Evolutionary conservation across 2,113 vertebrate species (phyloP), one percentile per base, ranked within the genome.

Genomic region (Clarias gariepinus): DNA sequence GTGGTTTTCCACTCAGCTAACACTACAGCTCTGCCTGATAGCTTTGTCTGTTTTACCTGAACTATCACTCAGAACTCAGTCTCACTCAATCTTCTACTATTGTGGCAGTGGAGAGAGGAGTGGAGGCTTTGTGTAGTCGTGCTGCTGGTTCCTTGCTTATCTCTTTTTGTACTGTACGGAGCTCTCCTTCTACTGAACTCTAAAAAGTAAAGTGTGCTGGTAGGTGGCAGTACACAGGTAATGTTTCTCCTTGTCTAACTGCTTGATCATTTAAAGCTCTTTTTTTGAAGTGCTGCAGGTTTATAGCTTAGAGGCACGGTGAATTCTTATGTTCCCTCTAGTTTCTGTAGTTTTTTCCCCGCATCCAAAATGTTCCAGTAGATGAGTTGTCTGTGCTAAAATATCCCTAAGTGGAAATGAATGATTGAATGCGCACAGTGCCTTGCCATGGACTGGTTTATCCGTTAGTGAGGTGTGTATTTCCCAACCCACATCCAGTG

Each of bases 61-160:
- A 90, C 92, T 89, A 88, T 86, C 86, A 86, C 88, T 85, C 85
- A 93, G 93, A 94, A 94, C 92, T 90, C 88, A 91, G 91, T 94
- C 92, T 92, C 91, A 93, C 91, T 94, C 92, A 95, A 94, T 94
- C 92, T 92, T 90, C 85, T 86, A 91, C 85, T 88, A 92, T 93
- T 93, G 91, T 94, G 91, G 89, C 71, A 11, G 10, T 1, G 81
- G 85, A 92, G 91, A 93, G 92, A 86, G 88, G 91, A 78, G 91
- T 89, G 91, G 88, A 83, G 66, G 90, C 89, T 91, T 91, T 91
- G 90, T 92, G 88, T 89, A 85, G 73, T 68, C 36, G 86, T 76
- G 88, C 92, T 89, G 88, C 88, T 61, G 87, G 84, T 85, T 77
- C 52, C 80, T 88, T 63, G 15, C 41, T 88, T 78, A 86, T 89